Base-by-base conservation (phyloP, 2,113 vertebrate species). In the Rhynchomys soricoides region DNA sequence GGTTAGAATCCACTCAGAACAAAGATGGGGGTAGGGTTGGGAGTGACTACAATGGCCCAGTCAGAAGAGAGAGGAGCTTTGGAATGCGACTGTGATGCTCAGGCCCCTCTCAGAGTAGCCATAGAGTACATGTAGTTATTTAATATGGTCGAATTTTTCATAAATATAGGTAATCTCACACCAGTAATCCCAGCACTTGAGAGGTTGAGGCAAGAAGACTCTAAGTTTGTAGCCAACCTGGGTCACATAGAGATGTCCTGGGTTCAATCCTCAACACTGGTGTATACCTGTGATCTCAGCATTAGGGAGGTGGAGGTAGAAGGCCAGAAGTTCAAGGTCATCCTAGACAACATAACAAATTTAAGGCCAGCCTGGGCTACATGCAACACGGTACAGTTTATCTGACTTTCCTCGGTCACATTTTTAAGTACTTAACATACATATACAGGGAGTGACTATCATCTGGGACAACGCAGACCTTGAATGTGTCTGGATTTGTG, bases 391-490 rank as follows among this genome's bases (percentile, higher is more conserved):
- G 17, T 17, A 66, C 16, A 77, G 57, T 43, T 70, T 86, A 50
- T 34, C 57, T 50, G 89, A 19, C 19, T 48, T 62, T 92, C 79
- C 57, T 29, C 40, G 17, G 40, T 68, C 78, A 71, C 34, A n/a
- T 6, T 64, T n/a, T 66, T 75, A 75, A 59, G 43, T 13, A 64
- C 43, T 73, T 10, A 1, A 2, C 13, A 64, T 82, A 15, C 68
- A 48, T 12, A 3, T 29, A 24, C 16, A 62, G 59, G 55, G 70
- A 7, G 59, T 34, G 59, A 34, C 19, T 4, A 7, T 68, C 8
- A 0, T 34, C 15, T 16, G 4, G 37, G 91, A 19, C 29, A 10
- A 64, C 0, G 0, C 59, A 19, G 43, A 13, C 0, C 3, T 34
- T 59, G 91, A 31, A 13, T 24, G 13, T 40, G 50, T 5, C 37